Conservation (phyloP, 2,113 vertebrate species). For the Junco hyemalis region DNA sequence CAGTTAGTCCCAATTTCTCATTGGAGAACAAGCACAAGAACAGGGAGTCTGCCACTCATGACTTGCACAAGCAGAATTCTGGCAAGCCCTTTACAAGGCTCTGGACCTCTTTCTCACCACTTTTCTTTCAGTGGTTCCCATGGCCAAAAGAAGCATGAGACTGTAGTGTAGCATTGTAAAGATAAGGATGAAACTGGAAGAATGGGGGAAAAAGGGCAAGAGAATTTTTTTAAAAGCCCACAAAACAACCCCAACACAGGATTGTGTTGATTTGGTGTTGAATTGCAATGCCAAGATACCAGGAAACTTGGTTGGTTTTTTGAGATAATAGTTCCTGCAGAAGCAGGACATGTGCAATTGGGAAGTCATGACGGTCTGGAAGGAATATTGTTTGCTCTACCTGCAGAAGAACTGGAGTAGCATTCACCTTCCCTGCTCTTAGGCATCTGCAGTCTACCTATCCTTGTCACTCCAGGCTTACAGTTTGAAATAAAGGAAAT, state of each 20-base stretch:
- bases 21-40: background rate
- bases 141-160: background rate
- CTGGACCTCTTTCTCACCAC: background rate
- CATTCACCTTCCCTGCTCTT: background rate
- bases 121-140: background rate
- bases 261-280: background rate
- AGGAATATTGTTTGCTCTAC: background rate
- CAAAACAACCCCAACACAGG: background rate
- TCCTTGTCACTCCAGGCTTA: background rate
- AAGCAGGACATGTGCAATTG: background rate
- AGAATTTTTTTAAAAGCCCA: background rate
- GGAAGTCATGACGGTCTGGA: background rate
- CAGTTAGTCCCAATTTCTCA: background rate
- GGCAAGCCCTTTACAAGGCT: background rate
- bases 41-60: background rate
- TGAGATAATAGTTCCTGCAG: background rate
- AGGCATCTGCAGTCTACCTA: background rate
- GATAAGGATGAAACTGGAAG: background rate
- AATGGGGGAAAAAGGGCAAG: background rate
- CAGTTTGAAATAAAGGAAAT: background rate
- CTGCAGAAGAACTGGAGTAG: background rate
- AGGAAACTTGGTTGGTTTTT: background rate
- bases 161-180: background rate
- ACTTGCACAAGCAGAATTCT: background rate
- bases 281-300: background rate